A percentile compares a stretch with the other conserved stretches of the same genome.
Evolutionary conservation across 2,888 invertebrate species (phyloP).

Genomic region (Cordylochernes scorpioides): DNA sequence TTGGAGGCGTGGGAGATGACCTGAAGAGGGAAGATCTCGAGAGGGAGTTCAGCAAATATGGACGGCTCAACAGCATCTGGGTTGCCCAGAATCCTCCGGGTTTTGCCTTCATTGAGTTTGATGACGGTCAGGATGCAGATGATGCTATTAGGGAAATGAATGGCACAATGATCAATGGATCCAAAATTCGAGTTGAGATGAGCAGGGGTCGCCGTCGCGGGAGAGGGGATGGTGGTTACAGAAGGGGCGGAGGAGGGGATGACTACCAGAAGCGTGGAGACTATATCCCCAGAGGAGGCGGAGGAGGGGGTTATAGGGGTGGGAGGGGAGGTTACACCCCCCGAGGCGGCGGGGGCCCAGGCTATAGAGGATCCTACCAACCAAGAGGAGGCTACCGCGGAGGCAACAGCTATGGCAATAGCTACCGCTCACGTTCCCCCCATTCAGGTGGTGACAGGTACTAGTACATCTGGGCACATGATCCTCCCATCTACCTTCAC

Average conservation of each 20-base stretch:
- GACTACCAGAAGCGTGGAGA: conserved; percentile 17
- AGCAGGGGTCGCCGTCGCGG: conserved; percentile 9
- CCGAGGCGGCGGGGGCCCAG: conserved; percentile 3
- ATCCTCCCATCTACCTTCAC: no score
- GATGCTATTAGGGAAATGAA: conserved; percentile 65
- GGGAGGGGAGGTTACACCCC: conserved; percentile 4
- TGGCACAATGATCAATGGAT: conserved; percentile 29
- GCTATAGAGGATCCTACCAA: no score
- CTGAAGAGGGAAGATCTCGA: conserved; percentile 77
- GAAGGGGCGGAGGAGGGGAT: conserved; percentile 23
- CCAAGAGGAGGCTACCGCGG: no score
- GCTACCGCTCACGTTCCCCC: no score
- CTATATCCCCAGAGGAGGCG: background rate
- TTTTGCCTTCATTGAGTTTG: conserved; percentile 77
- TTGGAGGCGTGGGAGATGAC: conserved; percentile 54
- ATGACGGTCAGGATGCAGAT: conserved; percentile 61
- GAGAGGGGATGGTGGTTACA: conserved; percentile 25
- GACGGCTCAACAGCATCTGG: conserved; percentile 9
- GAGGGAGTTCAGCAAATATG: conserved; percentile 59
- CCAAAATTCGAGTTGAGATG: conserved; percentile 8
- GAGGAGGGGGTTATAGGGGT: conserved; percentile 3
- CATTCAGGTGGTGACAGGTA: no score
- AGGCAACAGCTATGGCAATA: no score
- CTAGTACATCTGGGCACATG: no score
- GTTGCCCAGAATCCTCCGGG: conserved; percentile 37